A percentile compares a stretch with the other conserved stretches of the same genome.
Conservation (phyloP, 2,797 vertebrate species). For the Ceryle rudis region DNA sequence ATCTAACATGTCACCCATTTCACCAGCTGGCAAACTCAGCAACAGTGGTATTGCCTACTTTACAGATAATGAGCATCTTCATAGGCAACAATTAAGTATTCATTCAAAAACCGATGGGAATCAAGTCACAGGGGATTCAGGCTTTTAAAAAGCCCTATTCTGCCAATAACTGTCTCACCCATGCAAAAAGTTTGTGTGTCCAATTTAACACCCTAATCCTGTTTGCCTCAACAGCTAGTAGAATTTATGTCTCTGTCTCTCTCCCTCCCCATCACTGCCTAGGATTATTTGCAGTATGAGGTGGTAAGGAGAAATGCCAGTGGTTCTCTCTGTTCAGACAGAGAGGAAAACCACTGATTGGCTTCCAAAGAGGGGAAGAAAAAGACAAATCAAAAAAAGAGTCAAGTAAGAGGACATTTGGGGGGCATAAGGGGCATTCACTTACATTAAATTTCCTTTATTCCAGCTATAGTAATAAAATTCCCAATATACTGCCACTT, state of each 20-base stretch:
- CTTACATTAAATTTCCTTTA: not conserved
- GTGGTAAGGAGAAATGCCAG: not conserved
- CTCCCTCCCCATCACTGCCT: not conserved
- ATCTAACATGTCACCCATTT: not conserved
- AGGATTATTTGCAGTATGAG: not conserved
- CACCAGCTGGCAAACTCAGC: constrained; percentile 1
- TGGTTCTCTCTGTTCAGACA: not conserved
- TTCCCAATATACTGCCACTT: constrained; percentile 37
- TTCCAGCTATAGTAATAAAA: constrained; percentile 33
- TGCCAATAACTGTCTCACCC: not conserved
- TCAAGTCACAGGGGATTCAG: not conserved
- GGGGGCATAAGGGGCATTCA: not conserved
- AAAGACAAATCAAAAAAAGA: not conserved
- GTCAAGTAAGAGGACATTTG: not conserved
- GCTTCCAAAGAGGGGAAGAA: not conserved
- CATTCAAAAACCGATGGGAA: not conserved
- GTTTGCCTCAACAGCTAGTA: not conserved
- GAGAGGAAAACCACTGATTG: not conserved
- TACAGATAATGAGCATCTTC: not conserved
- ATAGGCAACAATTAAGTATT: not conserved
- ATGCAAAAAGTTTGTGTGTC: not conserved
- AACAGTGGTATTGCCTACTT: not conserved
- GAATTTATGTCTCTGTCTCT: not conserved
- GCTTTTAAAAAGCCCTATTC: not conserved
- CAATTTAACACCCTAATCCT: not conserved